These are phyloP conservation scores for Pterophyllum scalare DNA, from an alignment of 2,113 vertebrate species.

Conservation along the genomic window DNA sequence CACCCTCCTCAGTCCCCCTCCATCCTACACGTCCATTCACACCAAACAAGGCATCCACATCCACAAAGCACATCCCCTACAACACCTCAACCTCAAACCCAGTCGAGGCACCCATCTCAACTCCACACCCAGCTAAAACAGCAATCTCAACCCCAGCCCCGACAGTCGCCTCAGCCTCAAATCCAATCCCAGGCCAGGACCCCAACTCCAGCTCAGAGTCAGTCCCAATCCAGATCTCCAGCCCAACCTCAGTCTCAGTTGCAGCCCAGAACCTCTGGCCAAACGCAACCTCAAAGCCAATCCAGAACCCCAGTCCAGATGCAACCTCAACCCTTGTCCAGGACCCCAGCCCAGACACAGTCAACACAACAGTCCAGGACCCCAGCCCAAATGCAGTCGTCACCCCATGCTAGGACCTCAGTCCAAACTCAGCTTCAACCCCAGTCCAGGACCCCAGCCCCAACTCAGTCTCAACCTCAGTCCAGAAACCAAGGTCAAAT, in stretches of 20 bases:
- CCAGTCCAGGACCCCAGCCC: not conserved
- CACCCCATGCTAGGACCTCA: slow-evolving; percentile 21
- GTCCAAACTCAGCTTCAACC: slow-evolving; percentile 22
- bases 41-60: slow-evolving; percentile 51
- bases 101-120: slow-evolving; percentile 26
- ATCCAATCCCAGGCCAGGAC: slow-evolving; percentile 67
- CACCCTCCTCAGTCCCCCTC: slow-evolving; percentile 37
- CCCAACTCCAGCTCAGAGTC: slow-evolving; percentile 21
- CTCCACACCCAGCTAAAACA: slow-evolving; percentile 12
- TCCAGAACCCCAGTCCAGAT: not conserved
- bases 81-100: slow-evolving; percentile 39
- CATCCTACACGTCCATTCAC: slow-evolving; percentile 26
- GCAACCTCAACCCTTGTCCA: slow-evolving; percentile 15
- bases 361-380: slow-evolving; percentile 8
- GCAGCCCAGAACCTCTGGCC: slow-evolving; percentile 19
- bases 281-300: slow-evolving; percentile 40
- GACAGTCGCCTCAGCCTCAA: slow-evolving; percentile 4
- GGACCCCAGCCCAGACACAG: slow-evolving; percentile 27
- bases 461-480: slow-evolving; percentile 17
- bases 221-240: slow-evolving; percentile 20
- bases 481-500: not conserved
- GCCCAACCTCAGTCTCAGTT: slow-evolving; percentile 1
- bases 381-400: slow-evolving; percentile 46
- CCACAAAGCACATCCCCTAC: slow-evolving; percentile 44
- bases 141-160: slow-evolving; percentile 18